Evolutionary conservation across 2,797 vertebrate species (phyloP), one percentile per base, ranked within the genome.

Genomic region (Erethizon dorsatum): DNA sequence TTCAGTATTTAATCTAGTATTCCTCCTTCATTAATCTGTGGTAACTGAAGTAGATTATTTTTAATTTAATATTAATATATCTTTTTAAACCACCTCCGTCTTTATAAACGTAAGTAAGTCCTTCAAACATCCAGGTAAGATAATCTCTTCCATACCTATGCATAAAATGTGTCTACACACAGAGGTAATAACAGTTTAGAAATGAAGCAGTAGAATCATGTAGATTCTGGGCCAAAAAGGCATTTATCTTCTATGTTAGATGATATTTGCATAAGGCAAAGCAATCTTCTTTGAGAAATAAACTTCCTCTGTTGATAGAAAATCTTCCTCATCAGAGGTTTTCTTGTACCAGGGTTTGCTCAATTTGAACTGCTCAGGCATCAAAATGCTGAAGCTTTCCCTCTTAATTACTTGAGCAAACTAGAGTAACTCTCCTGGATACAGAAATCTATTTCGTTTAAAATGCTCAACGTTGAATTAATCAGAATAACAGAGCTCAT

Each of bases 251-350:
- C 28, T 59, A 63, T 52, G 59, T 15, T 83, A 75, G 24, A 37
- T 82, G 61, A 56, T 84, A 87, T 89, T 92, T 95, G 83, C 24
- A 24, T 86, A 91, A 61, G 5, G 37, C 90, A 91, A 78, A 73
- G 33, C 71, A 92, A 80, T 80, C n/a, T 92, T 33, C n/a, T 84
- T 52, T 94, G 85, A 93, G 78, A 92, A 94, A 90, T 86, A 79
- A 94, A 84, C 9, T 65, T 87, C 37, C 52, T 79, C 18, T 73
- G 61, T n/a, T 18, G 24, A 14, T 7, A 73, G 31, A 91, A 83
- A 82, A 67, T 67, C 24, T 86, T 59, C 56, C 59, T 91, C 24
- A 63, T 73, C 2, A 59, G 17, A 57, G 59, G 33, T 82, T 87
- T 84, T 61, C 77, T 88, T 54, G 11, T n/a, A 56, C 26, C 18